phyloP scores from a whole-genome alignment of 2,888 invertebrate genomes.

The Ennomos erosarius region DNA sequence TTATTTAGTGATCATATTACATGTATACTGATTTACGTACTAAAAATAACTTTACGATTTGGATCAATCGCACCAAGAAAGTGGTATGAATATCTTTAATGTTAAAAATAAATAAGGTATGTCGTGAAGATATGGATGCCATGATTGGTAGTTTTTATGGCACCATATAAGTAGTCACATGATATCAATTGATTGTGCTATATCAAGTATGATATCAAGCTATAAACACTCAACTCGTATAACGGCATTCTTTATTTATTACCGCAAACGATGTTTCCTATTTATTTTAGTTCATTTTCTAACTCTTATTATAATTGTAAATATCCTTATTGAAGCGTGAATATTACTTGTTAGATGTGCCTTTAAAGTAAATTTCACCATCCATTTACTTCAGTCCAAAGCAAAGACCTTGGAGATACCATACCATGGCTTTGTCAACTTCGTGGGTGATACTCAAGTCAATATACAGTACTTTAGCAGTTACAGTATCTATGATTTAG shows the following conservation, averaged over 20 bases:
- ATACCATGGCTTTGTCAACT: slow-evolving; percentile 5
- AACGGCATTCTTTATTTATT: slow-evolving; percentile 6
- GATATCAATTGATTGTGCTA: slow-evolving; percentile 3
- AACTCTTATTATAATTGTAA: slow-evolving; percentile 8
- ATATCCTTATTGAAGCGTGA: slow-evolving; percentile 48
- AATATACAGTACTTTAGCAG: too few relatives aligned
- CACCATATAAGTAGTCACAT: not conserved
- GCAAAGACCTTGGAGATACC: slow-evolving; percentile 11
- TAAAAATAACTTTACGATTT: not conserved
- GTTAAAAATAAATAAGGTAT: slow-evolving; percentile 6
- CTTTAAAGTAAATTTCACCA: slow-evolving; percentile 71
- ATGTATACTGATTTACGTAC: too few relatives aligned
- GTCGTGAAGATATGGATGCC: slow-evolving; percentile 5
- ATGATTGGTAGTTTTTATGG: slow-evolving; percentile 6
- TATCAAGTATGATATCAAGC: not conserved
- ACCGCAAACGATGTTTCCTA: not conserved
- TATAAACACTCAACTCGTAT: slow-evolving; percentile 4
- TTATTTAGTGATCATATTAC: not conserved
- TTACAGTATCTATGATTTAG: not conserved
- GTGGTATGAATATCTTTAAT: slow-evolving; percentile 3
- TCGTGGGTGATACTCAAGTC: slow-evolving; percentile 1
- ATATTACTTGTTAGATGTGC: slow-evolving; percentile 66
- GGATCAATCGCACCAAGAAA: not conserved
- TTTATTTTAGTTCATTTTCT: slow-evolving; percentile 6
- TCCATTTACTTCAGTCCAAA: slow-evolving; percentile 70